Evolutionary conservation across 2,113 vertebrate species (phyloP), one percentile per base, ranked within the genome.

Genomic region (Hippocampus guttulatus): DNA sequence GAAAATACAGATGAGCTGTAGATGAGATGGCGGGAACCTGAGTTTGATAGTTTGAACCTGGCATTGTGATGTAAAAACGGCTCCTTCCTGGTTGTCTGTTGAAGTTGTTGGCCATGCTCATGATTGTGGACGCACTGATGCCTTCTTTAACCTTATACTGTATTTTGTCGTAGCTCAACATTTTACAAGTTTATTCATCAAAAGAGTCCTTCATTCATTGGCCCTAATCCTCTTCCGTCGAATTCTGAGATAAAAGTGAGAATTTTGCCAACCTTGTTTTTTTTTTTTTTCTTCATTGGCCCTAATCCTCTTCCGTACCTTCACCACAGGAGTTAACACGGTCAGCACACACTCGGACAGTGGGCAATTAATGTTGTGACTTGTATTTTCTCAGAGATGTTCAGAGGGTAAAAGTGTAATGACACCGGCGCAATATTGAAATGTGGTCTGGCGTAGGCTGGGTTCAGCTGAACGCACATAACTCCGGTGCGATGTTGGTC

Each of bases 51-150:
- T 73, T 21, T 69, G 27, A 67, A 58, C 75, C 75, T 69, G 72
- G 54, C 63, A 67, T n/a, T 70, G 60, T 74, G 72, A 33, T 75
- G 68, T 72, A 72, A 75, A 82, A 70, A 82, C 73, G 81, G 66
- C 65, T 40, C 61, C 33, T 15, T 72, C 55, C 27, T 62, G 54
- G 4, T 2, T 43, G 52, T 70, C 68, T 45, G 43, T 69, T 67
- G 58, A 5, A 33, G 68, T 86, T 91, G 92, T 92, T 88, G 90
- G 86, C 81, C 89, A 91, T 93, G 91, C 89, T 89, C 89, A 79
- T 85, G 82, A 90, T 80, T 82, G 85, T 80, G 74, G 84, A 85
- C 64, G 70, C 43, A 79, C 85, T 83, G 81, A 25, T 51, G 49
- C 49, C 18, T 20, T 51, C 49, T 51, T 20, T 3, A 20, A 51